phyloP scores from a whole-genome alignment of 2,113 vertebrate species.

The Nycticebus coucang region DNA sequence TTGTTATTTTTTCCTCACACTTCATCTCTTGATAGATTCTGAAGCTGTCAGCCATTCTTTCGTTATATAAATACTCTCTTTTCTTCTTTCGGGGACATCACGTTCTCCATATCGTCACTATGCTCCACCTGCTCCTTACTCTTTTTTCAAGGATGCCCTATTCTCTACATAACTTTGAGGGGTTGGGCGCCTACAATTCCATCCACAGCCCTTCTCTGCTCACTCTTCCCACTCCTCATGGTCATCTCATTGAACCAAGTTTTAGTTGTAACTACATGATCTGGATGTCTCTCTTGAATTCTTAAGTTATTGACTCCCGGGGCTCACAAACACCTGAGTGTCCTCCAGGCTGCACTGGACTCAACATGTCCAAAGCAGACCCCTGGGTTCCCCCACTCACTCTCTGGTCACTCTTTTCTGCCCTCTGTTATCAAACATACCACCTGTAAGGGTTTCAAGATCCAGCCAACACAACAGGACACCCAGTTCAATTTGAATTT shows the following conservation, averaged over 20 bases:
- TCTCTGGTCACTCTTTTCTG: not conserved
- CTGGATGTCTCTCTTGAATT: not conserved
- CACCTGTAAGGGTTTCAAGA: not conserved
- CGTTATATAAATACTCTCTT: not conserved
- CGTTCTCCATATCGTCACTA: too few relatives aligned
- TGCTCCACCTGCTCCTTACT: not conserved
- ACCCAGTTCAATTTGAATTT: not conserved
- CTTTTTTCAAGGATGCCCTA: not conserved
- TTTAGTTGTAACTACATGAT: too few relatives aligned
- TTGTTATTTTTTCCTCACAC: not conserved
- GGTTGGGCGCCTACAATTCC: not conserved
- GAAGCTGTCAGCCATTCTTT: not conserved
- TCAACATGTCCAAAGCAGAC: too few relatives aligned
- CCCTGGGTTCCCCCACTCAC: not conserved
- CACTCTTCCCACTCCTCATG: accelerated
- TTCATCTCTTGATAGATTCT: not conserved
- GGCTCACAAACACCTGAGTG: not conserved
- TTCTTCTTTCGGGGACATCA: not conserved
- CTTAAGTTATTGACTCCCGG: not conserved
- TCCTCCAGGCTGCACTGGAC: too few relatives aligned
- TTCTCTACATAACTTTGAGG: not conserved
- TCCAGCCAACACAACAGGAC: not conserved
- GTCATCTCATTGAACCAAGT: not conserved
- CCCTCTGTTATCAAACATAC: not conserved
- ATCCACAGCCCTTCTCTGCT: not conserved